Evolutionary conservation across 2,888 invertebrate genomes (phyloP), one percentile per base, ranked within the genome.

Genomic region (Lithophane leautieri): DNA sequence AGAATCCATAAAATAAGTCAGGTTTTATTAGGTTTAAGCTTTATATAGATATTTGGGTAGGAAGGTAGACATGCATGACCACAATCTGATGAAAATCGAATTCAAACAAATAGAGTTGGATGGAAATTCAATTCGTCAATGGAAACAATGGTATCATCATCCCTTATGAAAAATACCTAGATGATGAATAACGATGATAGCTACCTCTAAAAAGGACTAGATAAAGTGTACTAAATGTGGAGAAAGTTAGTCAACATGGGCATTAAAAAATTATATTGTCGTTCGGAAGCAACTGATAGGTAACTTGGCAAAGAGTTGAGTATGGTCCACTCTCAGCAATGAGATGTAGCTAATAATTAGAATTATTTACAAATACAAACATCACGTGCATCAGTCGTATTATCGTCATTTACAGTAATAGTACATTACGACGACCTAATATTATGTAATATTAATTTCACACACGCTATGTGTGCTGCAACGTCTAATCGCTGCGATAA

Each of bases 401-500:
- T 82, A 61, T 71, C 68, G 54, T 68, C 44, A 56, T 69, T 65
- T 56, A 50, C 47, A 40, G 25, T 52, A 40, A 70, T 42, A 52
- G n/a, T 28, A 60, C 7, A 50, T 68, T 56, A 42, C 47, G 22
- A 22, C 50, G 16, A 66, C 50, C 14, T 70, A 69, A 65, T 66
- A 34, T 4, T 66, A 34, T 4, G 34, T 34, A 28, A 66, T 70
- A 67, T 40, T 47, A 25, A 34, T 70, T 52, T 12, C 6, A 52
- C 80, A 58, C 54, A 34, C 12, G 50, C 58, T 19, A 19, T 58
- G 34, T 44, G 25, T 52, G 56, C 34, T 28, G 42, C 69, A 40
- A 19, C 56, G n/a, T n/a, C 12, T 78, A 73, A 71, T 71, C 47
- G 69, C 70, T 34, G 70, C 69, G 73, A 78, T 78, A 78, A 84